A percentile compares a stretch with the other conserved stretches of the same genome.
Evolutionary conservation across 1,140 invertebrate genomes (phyloP).

Genomic region (Megathymus violae): DNA sequence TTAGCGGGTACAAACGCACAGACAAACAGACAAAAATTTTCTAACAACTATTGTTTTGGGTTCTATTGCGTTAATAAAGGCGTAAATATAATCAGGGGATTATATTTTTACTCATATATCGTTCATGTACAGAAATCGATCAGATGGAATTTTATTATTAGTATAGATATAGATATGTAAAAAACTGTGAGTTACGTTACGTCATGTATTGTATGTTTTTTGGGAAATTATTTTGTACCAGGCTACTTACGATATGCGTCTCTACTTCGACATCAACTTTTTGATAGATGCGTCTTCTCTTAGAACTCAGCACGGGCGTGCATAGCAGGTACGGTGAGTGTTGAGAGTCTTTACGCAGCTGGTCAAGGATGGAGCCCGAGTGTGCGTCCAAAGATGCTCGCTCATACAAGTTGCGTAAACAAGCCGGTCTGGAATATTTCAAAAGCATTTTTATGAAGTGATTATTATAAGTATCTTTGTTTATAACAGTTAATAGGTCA

Average conservation of each 20-base stretch:
- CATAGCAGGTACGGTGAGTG: constrained; percentile 87
- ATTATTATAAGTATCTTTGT: constrained; percentile 33
- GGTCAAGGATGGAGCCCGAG: constrained; percentile 82
- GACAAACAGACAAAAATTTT: too few species aligned
- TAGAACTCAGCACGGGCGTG: constrained; percentile 90
- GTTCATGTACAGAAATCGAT: too few species aligned
- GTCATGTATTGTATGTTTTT: too few species aligned
- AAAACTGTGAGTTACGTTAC: too few species aligned
- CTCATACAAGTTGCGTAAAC: constrained; percentile 89
- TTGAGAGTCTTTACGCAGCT: constrained; percentile 81
- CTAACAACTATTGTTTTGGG: too few species aligned
- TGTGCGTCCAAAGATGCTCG: constrained; percentile 85
- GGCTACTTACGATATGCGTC: constrained; percentile 90
- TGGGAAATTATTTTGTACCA: not conserved
- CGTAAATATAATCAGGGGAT: too few species aligned
- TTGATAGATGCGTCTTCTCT: constrained; percentile 86
- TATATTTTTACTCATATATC: too few species aligned
- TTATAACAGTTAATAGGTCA: constrained; percentile 19
- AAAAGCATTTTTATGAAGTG: constrained; percentile 23
- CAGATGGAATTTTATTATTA: too few species aligned
- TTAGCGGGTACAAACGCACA: too few species aligned
- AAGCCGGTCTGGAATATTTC: constrained; percentile 84
- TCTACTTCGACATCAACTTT: constrained; percentile 93
- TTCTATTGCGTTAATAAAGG: too few species aligned
- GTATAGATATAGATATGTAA: too few species aligned